Evolutionary conservation across 2,888 invertebrate genomes (phyloP).

Genomic region (Kuschelorhynchus macadamiae): DNA sequence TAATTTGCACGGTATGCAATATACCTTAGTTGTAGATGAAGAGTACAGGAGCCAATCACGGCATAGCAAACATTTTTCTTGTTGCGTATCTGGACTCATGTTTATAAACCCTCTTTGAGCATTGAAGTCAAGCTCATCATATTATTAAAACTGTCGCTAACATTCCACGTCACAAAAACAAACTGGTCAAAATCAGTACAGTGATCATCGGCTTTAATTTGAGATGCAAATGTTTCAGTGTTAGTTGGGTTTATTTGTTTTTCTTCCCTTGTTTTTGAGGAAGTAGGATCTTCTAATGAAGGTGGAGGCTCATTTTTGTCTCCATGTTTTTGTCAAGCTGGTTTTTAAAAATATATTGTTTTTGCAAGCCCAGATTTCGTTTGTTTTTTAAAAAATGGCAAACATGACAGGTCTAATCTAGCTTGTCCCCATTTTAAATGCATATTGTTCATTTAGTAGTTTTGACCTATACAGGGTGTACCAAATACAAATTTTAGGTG

Average conservation of each 20-base stretch:
- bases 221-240: background rate
- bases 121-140: background rate
- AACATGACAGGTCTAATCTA: too few species aligned
- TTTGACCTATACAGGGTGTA: too few species aligned
- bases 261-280: background rate
- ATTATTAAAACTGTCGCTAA: background rate
- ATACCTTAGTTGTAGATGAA: background rate
- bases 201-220: background rate
- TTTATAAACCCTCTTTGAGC: background rate
- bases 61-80: background rate
- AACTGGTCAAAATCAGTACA: background rate
- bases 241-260: background rate
- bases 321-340: too few species aligned
- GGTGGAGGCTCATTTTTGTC: too few species aligned
- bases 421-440: too few species aligned
- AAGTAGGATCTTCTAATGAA: background rate
- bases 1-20: slow-evolving; percentile 5
- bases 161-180: background rate
- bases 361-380: too few species aligned
- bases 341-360: too few species aligned
- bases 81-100: slow-evolving; percentile 1
- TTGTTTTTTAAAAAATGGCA: too few species aligned
- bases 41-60: background rate
- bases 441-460: too few species aligned
- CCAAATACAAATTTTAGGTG: too few species aligned